Evolutionary conservation across 2,113 vertebrate species (phyloP).

Genomic region (Dicrurus megarhynchus): DNA sequence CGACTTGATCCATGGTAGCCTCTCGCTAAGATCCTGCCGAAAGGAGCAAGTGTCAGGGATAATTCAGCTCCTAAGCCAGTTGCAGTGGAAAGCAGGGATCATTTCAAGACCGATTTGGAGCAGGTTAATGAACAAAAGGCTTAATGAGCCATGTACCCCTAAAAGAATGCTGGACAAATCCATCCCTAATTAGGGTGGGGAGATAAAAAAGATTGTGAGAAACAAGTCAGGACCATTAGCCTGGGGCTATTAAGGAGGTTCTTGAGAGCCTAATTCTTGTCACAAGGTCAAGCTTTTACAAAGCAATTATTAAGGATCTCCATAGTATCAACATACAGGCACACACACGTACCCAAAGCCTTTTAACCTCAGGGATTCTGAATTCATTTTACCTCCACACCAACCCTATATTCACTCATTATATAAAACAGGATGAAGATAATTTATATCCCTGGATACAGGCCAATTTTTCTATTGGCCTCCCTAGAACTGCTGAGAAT

Average conservation of each 20-base stretch:
- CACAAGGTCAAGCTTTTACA: slow-evolving; percentile 57
- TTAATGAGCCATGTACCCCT: slow-evolving; percentile 69
- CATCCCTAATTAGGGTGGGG: slow-evolving; percentile 70
- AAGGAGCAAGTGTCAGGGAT: slow-evolving; percentile 45
- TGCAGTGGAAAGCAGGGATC: slow-evolving; percentile 45
- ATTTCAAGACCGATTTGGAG: slow-evolving; percentile 37
- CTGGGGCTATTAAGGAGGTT: neutral
- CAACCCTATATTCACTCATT: neutral
- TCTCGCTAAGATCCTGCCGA: neutral
- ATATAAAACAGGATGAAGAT: neutral
- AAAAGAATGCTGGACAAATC: slow-evolving; percentile 67
- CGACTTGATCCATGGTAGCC: neutral
- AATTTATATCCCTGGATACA: neutral
- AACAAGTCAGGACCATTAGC: slow-evolving; percentile 20
- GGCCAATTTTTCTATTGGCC: neutral
- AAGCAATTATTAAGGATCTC: slow-evolving; percentile 36
- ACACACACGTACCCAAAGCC: neutral
- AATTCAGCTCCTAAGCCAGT: neutral
- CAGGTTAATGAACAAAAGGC: slow-evolving; percentile 74
- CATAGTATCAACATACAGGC: neutral
- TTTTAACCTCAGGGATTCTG: neutral
- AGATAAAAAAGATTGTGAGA: slow-evolving; percentile 40
- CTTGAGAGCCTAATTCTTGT: slow-evolving; percentile 23
- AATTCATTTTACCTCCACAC: neutral
- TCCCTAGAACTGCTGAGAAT: neutral